These are phyloP conservation scores for Pteronura brasiliensis DNA, from an alignment of 2,113 vertebrate species.

Conservation along the genomic window DNA sequence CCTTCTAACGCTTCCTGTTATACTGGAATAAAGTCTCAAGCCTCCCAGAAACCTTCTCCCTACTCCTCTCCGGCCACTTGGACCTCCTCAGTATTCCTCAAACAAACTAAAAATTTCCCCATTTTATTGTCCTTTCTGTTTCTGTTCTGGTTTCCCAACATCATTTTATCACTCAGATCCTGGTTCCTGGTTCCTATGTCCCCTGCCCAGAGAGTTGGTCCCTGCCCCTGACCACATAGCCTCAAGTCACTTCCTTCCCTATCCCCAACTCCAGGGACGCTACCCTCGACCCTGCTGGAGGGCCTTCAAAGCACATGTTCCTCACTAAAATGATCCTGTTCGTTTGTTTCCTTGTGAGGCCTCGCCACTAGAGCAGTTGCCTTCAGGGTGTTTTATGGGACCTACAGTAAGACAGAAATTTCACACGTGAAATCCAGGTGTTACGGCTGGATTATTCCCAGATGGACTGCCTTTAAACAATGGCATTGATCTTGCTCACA, in stretches of 20 bases:
- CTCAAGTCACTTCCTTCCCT: background rate
- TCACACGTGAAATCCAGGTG: background rate
- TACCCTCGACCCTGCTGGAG: background rate
- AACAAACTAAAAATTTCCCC: background rate
- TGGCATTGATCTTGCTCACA: background rate
- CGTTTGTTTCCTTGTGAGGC: background rate
- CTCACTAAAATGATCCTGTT: background rate
- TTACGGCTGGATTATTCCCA: background rate
- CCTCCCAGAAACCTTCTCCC: background rate
- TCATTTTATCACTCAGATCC: background rate
- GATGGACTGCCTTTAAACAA: background rate
- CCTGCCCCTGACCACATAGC: background rate
- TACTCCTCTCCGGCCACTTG: background rate
- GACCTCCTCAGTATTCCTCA: background rate
- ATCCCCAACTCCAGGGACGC: background rate
- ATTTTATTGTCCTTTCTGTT: background rate
- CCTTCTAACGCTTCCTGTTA: background rate
- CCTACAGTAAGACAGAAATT: background rate
- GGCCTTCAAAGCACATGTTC: background rate
- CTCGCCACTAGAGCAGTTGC: background rate
- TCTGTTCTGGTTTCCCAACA: background rate
- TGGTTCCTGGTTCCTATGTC: background rate
- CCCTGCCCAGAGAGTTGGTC: background rate
- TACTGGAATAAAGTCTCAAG: background rate
- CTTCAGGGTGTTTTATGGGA: background rate